Conservation (phyloP, 2,888 invertebrate species). For the Thecophora atra region DNA sequence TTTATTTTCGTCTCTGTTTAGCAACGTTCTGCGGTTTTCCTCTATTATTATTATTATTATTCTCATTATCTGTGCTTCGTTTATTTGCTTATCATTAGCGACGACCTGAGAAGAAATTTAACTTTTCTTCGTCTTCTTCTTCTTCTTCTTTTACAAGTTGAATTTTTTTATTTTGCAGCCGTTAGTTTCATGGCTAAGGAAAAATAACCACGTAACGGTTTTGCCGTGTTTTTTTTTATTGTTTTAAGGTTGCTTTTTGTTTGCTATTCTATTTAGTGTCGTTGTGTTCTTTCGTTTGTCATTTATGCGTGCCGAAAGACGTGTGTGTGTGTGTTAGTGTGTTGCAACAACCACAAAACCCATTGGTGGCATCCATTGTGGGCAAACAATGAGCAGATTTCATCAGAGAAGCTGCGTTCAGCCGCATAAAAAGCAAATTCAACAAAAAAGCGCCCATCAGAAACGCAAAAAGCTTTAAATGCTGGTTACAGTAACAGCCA, state of each 20-base stretch:
- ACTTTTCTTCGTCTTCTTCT: neutral
- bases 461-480: conserved; percentile 4
- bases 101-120: conserved; percentile 9
- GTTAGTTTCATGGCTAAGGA: neutral
- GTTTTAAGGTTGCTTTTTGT: conserved; percentile 1
- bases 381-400: conserved; percentile 26
- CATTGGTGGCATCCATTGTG: neutral
- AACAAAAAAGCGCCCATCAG: neutral
- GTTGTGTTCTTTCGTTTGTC: conserved; percentile 2
- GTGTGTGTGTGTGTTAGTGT: neutral
- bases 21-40: neutral
- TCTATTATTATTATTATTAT: conserved; percentile 9
- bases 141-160: neutral
- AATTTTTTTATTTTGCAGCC: neutral
- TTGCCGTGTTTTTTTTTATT: neutral
- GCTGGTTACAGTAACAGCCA: conserved; percentile 4
- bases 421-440: neutral
- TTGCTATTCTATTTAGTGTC: conserved; percentile 14
- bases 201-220: conserved; percentile 31
- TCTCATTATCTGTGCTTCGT: neutral
- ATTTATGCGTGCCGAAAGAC: conserved; percentile 7
- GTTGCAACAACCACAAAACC: neutral
- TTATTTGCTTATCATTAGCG: conserved; percentile 34
- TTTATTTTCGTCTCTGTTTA: conserved; percentile 3
- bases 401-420: conserved; percentile 10